Evolutionary conservation across 2,888 invertebrate genomes (phyloP).

Genomic region (Thymelicus lineola): DNA sequence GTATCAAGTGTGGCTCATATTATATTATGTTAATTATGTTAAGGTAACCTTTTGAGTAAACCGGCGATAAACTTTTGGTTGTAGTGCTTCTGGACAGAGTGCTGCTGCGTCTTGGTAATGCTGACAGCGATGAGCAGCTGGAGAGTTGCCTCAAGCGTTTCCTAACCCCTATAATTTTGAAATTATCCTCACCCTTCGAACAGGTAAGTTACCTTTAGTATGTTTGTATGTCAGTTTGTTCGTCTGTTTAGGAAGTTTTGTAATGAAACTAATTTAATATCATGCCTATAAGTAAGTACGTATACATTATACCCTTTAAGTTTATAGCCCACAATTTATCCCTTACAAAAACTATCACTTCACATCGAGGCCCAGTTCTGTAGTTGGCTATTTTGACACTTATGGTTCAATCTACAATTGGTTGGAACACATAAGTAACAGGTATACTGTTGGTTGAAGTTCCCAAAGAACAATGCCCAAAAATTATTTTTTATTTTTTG

Average conservation of each 20-base stretch:
- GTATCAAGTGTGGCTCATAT: constrained; percentile 44
- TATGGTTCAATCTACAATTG: no score
- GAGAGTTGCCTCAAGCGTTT: constrained; percentile 92
- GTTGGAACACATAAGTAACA: no score
- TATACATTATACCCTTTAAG: no score
- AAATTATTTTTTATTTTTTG: no score
- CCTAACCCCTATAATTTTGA: constrained; percentile 94
- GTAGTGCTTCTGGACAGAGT: constrained; percentile 95
- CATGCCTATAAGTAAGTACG: not conserved
- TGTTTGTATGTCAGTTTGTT: constrained; percentile 40
- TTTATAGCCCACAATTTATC: no score
- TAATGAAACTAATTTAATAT: no score
- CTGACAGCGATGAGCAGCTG: constrained; percentile 95
- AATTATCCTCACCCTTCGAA: constrained; percentile 94
- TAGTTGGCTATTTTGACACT: no score
- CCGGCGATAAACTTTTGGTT: constrained; percentile 54
- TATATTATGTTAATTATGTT: constrained; percentile 20
- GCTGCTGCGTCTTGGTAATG: constrained; percentile 94
- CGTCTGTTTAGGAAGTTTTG: no score
- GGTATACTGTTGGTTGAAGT: no score
- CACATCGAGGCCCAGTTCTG: no score
- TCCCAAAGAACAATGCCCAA: no score
- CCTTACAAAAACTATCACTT: no score
- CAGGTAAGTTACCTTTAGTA: constrained; percentile 84
- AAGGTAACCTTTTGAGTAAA: constrained; percentile 40